These are phyloP conservation scores for Isaurus tuberculatus DNA, from an alignment of 92 coral and sea anemone genomes.

Conservation along the genomic window DNA sequence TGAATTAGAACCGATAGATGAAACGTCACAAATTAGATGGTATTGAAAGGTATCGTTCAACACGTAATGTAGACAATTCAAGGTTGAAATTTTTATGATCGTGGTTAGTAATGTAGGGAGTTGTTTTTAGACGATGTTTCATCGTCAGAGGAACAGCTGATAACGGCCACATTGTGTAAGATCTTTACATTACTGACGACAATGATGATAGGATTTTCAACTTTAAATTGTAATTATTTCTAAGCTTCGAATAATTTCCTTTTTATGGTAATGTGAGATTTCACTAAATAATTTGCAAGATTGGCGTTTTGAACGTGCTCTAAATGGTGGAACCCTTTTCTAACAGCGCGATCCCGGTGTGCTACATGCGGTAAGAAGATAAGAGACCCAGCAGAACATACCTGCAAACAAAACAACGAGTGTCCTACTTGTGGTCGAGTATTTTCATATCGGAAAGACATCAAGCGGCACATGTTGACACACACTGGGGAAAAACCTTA, in stretches of 20 bases:
- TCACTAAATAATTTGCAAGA: background rate
- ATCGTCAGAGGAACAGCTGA: no score
- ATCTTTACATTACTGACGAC: no score
- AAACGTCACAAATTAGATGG: no score
- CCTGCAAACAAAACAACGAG: constrained; percentile 10
- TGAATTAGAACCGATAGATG: no score
- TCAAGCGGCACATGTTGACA: constrained; percentile 42
- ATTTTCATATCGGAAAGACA: constrained; percentile 1
- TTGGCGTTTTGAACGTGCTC: background rate
- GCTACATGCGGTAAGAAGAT: constrained; percentile 5
- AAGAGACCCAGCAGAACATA: constrained; percentile 4
- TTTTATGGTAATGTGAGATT: background rate
- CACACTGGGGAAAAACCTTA: constrained; percentile 44
- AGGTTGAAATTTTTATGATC: no score
- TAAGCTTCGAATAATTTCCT: background rate
- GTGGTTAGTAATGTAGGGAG: no score
- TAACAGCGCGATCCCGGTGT: constrained; percentile 30
- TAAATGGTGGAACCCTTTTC: constrained; percentile 37
- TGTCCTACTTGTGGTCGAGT: constrained; percentile 30
- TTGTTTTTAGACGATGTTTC: no score
- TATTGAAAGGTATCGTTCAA: no score
- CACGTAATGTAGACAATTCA: no score
- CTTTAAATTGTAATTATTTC: background rate
- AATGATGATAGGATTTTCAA: background rate
- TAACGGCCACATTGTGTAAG: no score